Base-by-base conservation (phyloP, 2,888 invertebrate genomes). In the Globia sparganii region DNA sequence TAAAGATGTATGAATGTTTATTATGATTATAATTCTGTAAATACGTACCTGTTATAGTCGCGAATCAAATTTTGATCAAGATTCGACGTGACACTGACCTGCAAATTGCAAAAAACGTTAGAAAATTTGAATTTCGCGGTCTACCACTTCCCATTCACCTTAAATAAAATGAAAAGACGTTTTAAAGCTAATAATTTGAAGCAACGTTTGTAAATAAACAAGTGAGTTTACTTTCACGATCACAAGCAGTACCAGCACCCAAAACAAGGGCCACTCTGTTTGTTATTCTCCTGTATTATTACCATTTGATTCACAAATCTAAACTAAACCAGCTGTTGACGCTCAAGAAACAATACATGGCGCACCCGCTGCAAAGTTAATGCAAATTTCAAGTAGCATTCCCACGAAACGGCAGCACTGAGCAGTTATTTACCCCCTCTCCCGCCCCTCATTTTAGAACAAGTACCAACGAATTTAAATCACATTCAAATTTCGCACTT, bases 401-500 rank as follows among this genome's bases (percentile, higher is more conserved):
- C 89, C 89, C 88, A 89, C 89, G 87, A 78, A 90, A 88, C 83
- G 88, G 87, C 86, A 89, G 79, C 87, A 81, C 90, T 87, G 89
- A 91, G 91, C 91, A 93, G 91, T 91, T 85, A 89, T 91, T 91
- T 89, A 91, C 74, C 75, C 77, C 49, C 18, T 15, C 28, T 13
- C 43, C 8, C 25, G 2, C 49, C n/a, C 31, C 56, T 58, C 70
- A 76, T 79, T 86, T 73, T 40, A 61, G 76, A 94, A 95, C 95
- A 95, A 95, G 83, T 94, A 92, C 72, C 79, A 64, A 70, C 94
- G 93, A 92, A 96, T 96, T 94, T 94, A 94, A 95, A 95, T 96
- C 93, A 93, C 91, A 96, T 95, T 96, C 94, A 95, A 96, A 96
- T 96, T 95, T 94, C 91, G 94, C 95, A 95, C 95, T 95, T 95